Evolutionary conservation across 2,888 invertebrate genomes (phyloP), one percentile per base, ranked within the genome.

Genomic region (Tachina grossa): DNA sequence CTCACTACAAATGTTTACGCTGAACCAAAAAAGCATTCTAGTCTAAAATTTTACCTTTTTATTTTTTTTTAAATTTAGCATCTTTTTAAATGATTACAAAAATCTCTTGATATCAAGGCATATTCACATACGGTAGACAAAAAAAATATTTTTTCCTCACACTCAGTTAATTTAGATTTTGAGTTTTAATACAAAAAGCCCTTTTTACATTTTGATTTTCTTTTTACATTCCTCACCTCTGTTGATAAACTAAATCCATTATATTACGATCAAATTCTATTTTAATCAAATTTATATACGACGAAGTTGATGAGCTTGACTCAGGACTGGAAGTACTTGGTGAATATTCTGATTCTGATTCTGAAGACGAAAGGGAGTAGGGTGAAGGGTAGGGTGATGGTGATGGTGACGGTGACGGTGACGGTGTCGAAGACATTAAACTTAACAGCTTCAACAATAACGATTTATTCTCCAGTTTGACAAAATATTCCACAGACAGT

Each of bases 251-350:
- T 77, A 92, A 88, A 88, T 92, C 92, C 92, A 92, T 92, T 74
- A 92, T 92, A 88, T 90, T 92, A 83, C 90, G 90, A 87, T 91
- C 91, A 88, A 92, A 92, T 89, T 92, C 92, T 87, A 92, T 89
- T 89, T 90, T 89, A 83, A 92, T 85, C 88, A 72, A 53, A 76
- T 84, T 78, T 65, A 80, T 66, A 76, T 72, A 79, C 2, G 66
- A 77, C 9, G 14, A 63, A 41, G 43, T 9, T 43, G 51, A 11
- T 49, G 76, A 69, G 65, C 59, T 57, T 53, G 63, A 76, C 53
- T 83, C 77, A 13, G 81, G 59, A 69, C 84, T 81, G 71, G 84
- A 84, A 16, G 74, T 68, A 13, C 69, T 69, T 31, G 86, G 55
- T 41, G 80, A 85, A 72, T 79, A 71, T 72, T 83, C 74, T 5